Conservation (phyloP, 2,888 invertebrate genomes). For the Oscheius sp. region DNA sequence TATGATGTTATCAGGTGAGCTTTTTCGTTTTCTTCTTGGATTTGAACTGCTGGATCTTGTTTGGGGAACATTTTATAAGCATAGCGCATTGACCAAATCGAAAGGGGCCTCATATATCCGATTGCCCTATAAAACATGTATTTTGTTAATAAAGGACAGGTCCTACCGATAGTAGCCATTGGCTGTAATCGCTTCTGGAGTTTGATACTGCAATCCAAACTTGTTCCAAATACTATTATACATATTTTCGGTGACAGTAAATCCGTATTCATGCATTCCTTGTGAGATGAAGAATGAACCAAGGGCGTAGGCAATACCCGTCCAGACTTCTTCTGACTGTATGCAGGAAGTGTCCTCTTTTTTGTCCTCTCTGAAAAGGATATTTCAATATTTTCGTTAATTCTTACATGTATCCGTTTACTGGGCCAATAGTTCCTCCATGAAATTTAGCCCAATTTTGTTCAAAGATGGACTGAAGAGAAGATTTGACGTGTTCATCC, state of each 20-base stretch:
- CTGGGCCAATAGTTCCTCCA: constrained; percentile 86
- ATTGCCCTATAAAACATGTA: constrained; percentile 83
- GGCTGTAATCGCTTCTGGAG: constrained; percentile 88
- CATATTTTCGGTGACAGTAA: constrained; percentile 87
- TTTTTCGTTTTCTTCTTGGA: constrained; percentile 26
- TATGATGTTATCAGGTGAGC: constrained; percentile 27
- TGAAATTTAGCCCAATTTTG: constrained; percentile 86
- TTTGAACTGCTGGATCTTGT: constrained; percentile 15
- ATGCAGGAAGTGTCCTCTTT: constrained; percentile 80
- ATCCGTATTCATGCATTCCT: constrained; percentile 86
- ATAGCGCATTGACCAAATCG: constrained; percentile 90
- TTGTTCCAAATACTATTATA: constrained; percentile 84
- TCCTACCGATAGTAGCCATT: constrained; percentile 72
- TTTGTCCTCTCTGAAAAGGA: constrained; percentile 74
- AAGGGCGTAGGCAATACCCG: constrained; percentile 87
- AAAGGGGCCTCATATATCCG: constrained; percentile 90
- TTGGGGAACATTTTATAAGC: constrained; percentile 74
- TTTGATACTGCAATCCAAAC: constrained; percentile 77
- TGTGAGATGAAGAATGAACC: constrained; percentile 83
- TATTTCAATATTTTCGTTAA: not conserved
- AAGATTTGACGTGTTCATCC: constrained; percentile 73
- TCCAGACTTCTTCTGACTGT: constrained; percentile 93
- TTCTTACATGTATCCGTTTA: constrained; percentile 83
- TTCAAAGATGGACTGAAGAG: constrained; percentile 83
- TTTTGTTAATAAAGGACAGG: constrained; percentile 2